Conservation (phyloP, 2,113 vertebrate species). For the Hippocampus abdominalis region DNA sequence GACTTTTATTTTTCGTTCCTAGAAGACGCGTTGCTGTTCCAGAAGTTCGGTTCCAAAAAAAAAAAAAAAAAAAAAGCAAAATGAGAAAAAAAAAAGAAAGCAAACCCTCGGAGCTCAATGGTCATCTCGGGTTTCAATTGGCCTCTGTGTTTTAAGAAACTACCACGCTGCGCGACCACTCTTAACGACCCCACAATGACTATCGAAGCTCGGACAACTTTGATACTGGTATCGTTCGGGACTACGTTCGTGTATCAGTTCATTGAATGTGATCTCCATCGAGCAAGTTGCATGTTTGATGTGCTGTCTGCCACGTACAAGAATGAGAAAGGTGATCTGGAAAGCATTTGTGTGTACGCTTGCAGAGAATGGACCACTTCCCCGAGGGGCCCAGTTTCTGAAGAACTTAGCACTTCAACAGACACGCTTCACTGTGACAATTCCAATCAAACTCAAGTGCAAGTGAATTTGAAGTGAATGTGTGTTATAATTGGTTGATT, state of each 20-base stretch:
- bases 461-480: too few species aligned
- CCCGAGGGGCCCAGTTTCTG: too few species aligned
- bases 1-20: background rate
- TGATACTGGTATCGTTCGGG: conserved; percentile 6
- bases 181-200: conserved; percentile 18
- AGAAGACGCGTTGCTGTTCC: background rate
- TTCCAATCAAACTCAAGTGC: too few species aligned
- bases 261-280: background rate
- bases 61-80: background rate
- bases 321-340: conserved; percentile 63
- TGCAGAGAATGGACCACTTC: background rate
- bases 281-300: background rate
- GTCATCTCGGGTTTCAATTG: conserved; percentile 55
- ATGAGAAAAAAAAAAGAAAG: background rate
- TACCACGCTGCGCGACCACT: conserved; percentile 26
- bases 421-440: background rate
- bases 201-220: background rate
- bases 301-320: conserved; percentile 61
- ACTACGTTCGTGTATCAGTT: conserved; percentile 16
- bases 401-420: background rate
- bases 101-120: conserved; percentile 6
- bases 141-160: conserved; percentile 28
- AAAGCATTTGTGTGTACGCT: conserved; percentile 7
- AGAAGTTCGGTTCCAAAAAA: background rate
- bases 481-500: background rate